A percentile compares a stretch with the other conserved stretches of the same genome.
Evolutionary conservation across 2,888 invertebrate species (phyloP).

Genomic region (Drosophila leonis): DNA sequence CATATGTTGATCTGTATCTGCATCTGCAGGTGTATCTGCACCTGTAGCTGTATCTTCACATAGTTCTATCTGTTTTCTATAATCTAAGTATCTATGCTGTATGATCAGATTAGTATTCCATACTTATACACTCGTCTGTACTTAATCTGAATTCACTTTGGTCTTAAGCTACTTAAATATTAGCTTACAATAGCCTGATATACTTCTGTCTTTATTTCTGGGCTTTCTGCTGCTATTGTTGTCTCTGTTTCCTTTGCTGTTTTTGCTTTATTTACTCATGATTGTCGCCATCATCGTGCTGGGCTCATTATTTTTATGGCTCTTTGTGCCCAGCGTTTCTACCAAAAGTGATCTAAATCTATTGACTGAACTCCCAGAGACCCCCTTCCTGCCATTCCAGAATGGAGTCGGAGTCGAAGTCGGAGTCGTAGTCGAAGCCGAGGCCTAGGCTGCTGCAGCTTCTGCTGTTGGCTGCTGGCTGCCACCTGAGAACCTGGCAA

Average conservation of each 20-base stretch:
- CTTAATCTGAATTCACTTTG: background rate
- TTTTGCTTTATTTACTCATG: slow-evolving; percentile 53
- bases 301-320: slow-evolving; percentile 74
- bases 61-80: background rate
- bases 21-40: background rate
- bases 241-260: slow-evolving; percentile 8
- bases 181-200: slow-evolving; percentile 9
- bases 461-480: slow-evolving; percentile 24
- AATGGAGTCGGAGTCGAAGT: slow-evolving; percentile 13
- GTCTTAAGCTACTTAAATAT: background rate
- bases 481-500: slow-evolving; percentile 70
- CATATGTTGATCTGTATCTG: background rate
- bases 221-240: slow-evolving; percentile 18
- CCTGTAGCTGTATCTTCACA: background rate
- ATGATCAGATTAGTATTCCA: background rate
- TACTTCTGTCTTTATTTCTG: slow-evolving; percentile 11
- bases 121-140: background rate
- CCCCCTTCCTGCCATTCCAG: slow-evolving; percentile 1
- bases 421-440: slow-evolving; percentile 15
- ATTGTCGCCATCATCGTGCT: slow-evolving; percentile 74
- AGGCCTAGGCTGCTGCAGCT: slow-evolving; percentile 11
- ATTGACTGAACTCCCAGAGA: slow-evolving; percentile 70
- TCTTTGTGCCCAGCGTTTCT: slow-evolving; percentile 59
- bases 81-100: too few relatives aligned
- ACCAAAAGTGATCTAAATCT: slow-evolving; percentile 75